Percentiles rank a stretch among this genome's conserved stretches.
These are phyloP conservation scores for Anhinga anhinga DNA, from an alignment of 2,113 vertebrate species.

Conservation along the genomic window DNA sequence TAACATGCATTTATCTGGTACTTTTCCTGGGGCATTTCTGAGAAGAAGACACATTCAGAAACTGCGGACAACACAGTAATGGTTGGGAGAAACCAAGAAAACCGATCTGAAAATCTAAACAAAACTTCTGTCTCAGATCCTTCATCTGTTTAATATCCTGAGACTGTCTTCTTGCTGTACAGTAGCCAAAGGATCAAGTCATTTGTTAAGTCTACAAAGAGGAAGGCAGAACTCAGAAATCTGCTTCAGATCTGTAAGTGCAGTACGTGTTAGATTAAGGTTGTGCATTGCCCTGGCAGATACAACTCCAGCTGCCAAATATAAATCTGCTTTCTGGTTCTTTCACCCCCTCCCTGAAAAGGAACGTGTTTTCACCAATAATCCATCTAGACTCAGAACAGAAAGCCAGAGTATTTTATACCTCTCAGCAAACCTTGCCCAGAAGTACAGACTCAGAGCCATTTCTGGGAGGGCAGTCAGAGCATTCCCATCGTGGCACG, in stretches of 20 bases:
- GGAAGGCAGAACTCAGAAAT: background rate
- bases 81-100: background rate
- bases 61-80: background rate
- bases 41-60: background rate
- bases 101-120: background rate
- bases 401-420: background rate
- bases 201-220: background rate
- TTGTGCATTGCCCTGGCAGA: background rate
- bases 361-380: background rate
- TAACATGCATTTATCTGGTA: background rate
- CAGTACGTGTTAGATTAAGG: background rate
- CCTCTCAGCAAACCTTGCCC: background rate
- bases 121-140: background rate
- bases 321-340: background rate
- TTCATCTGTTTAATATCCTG: background rate
- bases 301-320: background rate
- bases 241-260: background rate
- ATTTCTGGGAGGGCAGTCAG: background rate
- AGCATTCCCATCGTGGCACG: background rate
- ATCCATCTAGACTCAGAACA: background rate
- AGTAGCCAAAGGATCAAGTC: background rate
- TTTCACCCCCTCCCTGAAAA: background rate
- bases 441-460: accelerated
- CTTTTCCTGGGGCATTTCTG: background rate
- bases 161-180: background rate